These are phyloP conservation scores for Chrysomallon squamiferum DNA, from an alignment of 1,140 invertebrate species.

Conservation along the genomic window DNA sequence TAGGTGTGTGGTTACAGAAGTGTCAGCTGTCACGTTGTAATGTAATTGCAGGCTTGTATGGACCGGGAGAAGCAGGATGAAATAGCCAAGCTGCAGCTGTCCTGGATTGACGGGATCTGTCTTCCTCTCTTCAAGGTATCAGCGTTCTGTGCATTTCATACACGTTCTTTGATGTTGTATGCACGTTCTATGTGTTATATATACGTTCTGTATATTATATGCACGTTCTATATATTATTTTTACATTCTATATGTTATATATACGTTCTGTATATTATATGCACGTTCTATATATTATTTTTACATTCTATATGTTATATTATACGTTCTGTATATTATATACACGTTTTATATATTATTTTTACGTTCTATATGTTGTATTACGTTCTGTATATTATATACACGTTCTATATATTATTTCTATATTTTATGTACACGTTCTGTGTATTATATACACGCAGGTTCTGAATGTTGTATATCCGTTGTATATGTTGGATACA, in stretches of 20 bases:
- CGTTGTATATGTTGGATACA: background rate
- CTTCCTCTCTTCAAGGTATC: conserved; percentile 87
- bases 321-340: background rate
- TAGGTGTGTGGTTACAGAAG: no score
- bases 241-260: background rate
- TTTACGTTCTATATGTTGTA: background rate
- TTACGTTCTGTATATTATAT: background rate
- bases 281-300: background rate
- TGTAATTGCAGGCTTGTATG: conserved; percentile 85
- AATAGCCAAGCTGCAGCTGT: conserved; percentile 93
- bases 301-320: background rate
- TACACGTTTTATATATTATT: background rate
- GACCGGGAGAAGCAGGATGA: conserved; percentile 94
- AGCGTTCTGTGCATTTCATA: background rate
- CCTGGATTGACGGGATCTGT: conserved; percentile 95
- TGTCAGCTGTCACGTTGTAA: no score
- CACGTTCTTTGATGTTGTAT: background rate
- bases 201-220: background rate
- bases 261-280: background rate
- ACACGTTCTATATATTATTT: background rate
- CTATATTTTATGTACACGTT: background rate
- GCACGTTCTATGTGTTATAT: background rate
- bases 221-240: background rate
- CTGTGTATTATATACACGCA: no score
- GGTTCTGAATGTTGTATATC: no score